Percentiles rank a stretch among this genome's conserved stretches.
Evolutionary conservation across 1,140 invertebrate genomes (phyloP).

Genomic region (Pararge aegeria): DNA sequence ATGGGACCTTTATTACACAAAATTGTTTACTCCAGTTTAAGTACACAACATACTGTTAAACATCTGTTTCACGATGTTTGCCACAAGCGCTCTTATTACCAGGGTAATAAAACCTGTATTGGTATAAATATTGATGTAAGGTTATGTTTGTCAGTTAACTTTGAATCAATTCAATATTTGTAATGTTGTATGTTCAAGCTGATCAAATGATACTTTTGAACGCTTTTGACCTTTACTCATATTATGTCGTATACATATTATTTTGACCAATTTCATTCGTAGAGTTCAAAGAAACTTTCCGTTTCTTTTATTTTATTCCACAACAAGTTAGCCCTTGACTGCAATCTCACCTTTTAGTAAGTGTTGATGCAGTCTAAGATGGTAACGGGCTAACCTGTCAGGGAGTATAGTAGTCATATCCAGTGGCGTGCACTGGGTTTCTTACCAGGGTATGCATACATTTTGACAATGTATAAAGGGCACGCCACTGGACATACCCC

Average conservation of each 20-base stretch:
- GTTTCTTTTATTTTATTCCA: no score
- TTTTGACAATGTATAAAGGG: no score
- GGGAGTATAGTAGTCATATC: no score
- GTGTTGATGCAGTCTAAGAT: no score
- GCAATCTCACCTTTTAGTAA: no score
- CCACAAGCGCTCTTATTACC: background rate
- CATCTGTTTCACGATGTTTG: background rate
- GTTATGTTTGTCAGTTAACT: background rate
- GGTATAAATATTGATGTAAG: background rate
- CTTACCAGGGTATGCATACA: no score
- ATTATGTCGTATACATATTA: background rate
- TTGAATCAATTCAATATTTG: constrained; percentile 35
- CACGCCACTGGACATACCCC: no score
- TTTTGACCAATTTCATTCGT: no score
- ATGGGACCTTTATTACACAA: background rate
- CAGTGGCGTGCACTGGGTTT: no score
- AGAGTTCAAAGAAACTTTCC: no score
- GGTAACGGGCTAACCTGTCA: no score
- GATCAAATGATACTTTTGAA: constrained; percentile 31
- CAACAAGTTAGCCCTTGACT: no score
- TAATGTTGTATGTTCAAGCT: constrained; percentile 30
- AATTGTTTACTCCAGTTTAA: constrained; percentile 3
- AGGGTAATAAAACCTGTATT: constrained; percentile 9
- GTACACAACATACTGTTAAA: background rate
- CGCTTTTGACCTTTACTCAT: background rate